These are phyloP conservation scores for Phaethornis superciliosus DNA, from an alignment of 2,113 vertebrate genomes.

Conservation along the genomic window DNA sequence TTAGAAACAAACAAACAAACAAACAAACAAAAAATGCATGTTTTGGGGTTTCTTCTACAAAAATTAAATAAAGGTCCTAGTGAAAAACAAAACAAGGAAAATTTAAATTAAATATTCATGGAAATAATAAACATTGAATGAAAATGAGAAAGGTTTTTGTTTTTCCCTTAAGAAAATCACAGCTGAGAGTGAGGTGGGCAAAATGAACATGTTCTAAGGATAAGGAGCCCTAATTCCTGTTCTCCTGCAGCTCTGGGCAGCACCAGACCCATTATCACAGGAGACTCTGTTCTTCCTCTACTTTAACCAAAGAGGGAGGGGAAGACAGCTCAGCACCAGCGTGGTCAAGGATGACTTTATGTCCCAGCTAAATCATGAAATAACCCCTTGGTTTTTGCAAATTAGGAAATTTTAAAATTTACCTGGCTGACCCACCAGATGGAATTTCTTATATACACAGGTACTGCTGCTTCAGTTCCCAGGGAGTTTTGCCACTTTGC, in stretches of 20 bases:
- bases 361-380: background rate
- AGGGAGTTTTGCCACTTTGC: background rate
- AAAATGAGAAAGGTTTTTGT: background rate
- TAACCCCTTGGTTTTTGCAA: background rate
- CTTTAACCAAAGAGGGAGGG: background rate
- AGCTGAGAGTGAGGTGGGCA: background rate
- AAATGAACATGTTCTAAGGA: background rate
- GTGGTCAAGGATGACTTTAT: background rate
- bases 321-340: background rate
- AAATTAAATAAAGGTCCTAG: background rate
- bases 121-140: background rate
- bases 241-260: background rate
- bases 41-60: background rate
- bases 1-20: background rate
- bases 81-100: background rate
- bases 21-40: background rate
- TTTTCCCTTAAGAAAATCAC: background rate
- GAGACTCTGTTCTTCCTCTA: accelerated
- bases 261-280: accelerated
- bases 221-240: background rate
- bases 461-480: background rate
- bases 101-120: background rate
- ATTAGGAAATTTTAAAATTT: background rate
- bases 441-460: accelerated
- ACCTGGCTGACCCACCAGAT: background rate